Percentiles rank a stretch among this genome's conserved stretches.
Conservation (phyloP, 2,797 vertebrate species). For the Anableps anableps region DNA sequence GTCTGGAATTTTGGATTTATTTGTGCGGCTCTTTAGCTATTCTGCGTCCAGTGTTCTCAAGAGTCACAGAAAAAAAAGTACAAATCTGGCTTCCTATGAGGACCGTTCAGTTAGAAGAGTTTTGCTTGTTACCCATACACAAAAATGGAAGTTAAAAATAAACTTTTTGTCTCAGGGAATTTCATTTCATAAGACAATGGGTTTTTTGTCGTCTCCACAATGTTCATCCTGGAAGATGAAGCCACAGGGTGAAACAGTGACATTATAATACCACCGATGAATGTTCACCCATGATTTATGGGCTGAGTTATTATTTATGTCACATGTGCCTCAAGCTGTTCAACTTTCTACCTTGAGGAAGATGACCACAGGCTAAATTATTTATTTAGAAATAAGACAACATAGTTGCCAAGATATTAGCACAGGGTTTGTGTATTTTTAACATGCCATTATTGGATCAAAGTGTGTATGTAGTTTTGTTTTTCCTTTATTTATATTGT, state of each 20-base stretch:
- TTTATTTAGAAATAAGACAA: neutral
- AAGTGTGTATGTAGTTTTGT: neutral
- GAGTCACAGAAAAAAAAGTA: neutral
- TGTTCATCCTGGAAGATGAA: conserved; percentile 22
- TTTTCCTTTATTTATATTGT: neutral
- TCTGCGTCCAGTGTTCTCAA: neutral
- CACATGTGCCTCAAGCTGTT: conserved; percentile 11
- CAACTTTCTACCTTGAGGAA: conserved; percentile 6
- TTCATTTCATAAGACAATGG: neutral
- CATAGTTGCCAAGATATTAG: neutral
- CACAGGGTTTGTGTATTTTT: neutral
- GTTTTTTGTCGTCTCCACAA: neutral
- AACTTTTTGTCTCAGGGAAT: neutral
- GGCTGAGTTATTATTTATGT: conserved; percentile 25
- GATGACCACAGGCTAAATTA: neutral
- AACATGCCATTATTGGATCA: neutral
- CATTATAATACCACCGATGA: neutral
- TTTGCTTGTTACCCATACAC: neutral
- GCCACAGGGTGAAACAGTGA: conserved; percentile 2
- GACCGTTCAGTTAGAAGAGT: neutral
- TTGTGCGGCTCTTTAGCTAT: neutral
- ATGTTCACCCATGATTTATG: neutral
- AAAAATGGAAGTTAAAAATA: neutral
- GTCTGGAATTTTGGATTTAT: no score
- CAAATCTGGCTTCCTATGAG: neutral